Evolutionary conservation across 2,113 vertebrate genomes (phyloP).

Genomic region (Chionodraco myersi): DNA sequence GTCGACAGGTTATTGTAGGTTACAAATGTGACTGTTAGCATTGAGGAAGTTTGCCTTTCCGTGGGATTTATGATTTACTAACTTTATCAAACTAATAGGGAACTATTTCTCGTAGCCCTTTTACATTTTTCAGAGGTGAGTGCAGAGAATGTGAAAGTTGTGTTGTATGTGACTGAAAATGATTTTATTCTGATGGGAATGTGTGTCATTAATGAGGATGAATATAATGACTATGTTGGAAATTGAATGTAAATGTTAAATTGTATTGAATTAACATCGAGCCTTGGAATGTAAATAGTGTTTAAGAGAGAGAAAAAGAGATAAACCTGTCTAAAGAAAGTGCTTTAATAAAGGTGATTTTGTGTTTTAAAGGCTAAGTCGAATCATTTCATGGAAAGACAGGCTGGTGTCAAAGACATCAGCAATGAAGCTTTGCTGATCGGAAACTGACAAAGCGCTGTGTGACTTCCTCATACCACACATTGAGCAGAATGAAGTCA

Average conservation of each 20-base stretch:
- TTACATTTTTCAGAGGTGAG: background rate
- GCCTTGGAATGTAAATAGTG: slow-evolving; percentile 1
- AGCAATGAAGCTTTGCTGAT: no score
- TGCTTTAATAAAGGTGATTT: slow-evolving; percentile 42
- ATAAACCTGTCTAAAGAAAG: background rate
- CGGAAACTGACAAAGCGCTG: no score
- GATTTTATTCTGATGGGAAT: background rate
- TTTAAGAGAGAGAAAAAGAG: background rate
- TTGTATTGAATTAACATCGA: background rate
- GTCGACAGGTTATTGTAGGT: no score
- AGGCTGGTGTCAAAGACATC: no score
- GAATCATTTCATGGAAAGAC: no score
- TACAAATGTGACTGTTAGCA: no score
- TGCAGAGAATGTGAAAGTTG: background rate
- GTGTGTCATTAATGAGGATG: background rate
- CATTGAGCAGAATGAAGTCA: background rate
- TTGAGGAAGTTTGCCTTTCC: no score
- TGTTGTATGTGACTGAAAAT: background rate
- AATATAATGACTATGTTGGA: background rate
- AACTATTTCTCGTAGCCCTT: no score
- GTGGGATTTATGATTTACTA: no score
- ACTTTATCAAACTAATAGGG: no score
- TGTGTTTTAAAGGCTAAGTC: background rate
- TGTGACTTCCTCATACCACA: background rate
- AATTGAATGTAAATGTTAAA: background rate